Evolutionary conservation across 2,888 invertebrate species (phyloP).

Genomic region (Leptura quadrifasciata): DNA sequence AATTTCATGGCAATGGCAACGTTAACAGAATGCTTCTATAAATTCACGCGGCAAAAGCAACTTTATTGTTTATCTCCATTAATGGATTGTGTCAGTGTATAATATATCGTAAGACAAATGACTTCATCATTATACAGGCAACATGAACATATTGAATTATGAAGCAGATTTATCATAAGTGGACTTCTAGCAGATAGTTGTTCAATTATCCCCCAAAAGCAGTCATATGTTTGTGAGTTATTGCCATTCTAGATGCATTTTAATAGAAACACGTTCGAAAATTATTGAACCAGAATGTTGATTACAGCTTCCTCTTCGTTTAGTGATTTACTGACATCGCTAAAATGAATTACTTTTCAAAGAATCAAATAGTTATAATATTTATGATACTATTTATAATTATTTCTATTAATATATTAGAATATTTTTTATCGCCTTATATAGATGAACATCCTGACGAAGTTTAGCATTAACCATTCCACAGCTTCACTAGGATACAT

Average conservation of each 20-base stretch:
- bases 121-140: neutral
- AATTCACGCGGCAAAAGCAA: neutral
- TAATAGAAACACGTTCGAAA: constrained; percentile 4
- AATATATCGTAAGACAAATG: neutral
- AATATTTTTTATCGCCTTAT: too few species aligned
- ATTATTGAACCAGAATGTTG: neutral
- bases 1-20: too few species aligned
- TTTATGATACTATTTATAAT: too few species aligned
- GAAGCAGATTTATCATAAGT: neutral
- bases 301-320: neutral
- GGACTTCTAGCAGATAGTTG: neutral
- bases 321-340: too few species aligned
- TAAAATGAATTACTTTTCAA: too few species aligned
- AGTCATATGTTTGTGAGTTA: neutral
- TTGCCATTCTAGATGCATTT: constrained; percentile 3
- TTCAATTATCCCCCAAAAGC: neutral
- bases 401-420: too few species aligned
- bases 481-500: too few species aligned
- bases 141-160: neutral
- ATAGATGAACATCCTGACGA: too few species aligned
- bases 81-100: neutral
- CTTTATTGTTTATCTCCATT: neutral
- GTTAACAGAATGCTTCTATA: neutral
- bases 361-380: too few species aligned
- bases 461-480: too few species aligned